These are phyloP conservation scores for Cynopterus brachyotis DNA, from an alignment of 2,113 vertebrate genomes.

Conservation along the genomic window DNA sequence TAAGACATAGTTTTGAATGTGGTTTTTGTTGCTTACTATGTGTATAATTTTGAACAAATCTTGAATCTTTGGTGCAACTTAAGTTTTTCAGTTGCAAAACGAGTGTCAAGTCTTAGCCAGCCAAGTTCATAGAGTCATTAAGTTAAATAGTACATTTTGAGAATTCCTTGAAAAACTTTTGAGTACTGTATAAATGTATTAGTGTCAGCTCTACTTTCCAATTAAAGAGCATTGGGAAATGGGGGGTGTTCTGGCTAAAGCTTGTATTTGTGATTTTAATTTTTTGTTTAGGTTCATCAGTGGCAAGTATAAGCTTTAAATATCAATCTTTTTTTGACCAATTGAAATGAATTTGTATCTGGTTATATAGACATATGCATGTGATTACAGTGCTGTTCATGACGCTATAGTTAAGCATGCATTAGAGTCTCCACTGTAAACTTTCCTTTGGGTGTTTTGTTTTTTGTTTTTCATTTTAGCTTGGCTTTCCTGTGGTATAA, in stretches of 20 bases:
- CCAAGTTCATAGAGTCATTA: not conserved
- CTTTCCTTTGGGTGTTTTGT: not conserved
- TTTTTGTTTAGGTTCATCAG: not conserved
- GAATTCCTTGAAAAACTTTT: not conserved
- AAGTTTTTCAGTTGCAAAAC: not conserved
- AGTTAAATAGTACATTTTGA: conserved; percentile 1
- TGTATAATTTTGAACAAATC: conserved; percentile 26
- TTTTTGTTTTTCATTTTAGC: not conserved
- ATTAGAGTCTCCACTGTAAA: conserved; percentile 42
- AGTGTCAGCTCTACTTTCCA: conserved; percentile 19
- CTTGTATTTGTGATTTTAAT: not conserved
- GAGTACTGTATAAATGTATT: not conserved
- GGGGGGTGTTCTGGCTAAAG: not conserved
- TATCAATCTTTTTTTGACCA: conserved; percentile 20
- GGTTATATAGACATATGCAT: not conserved
- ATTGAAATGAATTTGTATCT: conserved; percentile 3
- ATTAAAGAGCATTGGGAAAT: not conserved
- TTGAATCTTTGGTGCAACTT: not conserved
- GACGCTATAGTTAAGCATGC: not conserved
- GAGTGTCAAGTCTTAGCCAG: not conserved
- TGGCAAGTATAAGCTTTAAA: not conserved
- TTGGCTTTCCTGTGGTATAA: conserved; percentile 45
- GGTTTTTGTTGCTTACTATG: not conserved
- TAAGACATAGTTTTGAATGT: not conserved
- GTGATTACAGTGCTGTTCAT: not conserved